phyloP scores from a whole-genome alignment of 2,797 vertebrate species.

The Cirrhinus molitorella region DNA sequence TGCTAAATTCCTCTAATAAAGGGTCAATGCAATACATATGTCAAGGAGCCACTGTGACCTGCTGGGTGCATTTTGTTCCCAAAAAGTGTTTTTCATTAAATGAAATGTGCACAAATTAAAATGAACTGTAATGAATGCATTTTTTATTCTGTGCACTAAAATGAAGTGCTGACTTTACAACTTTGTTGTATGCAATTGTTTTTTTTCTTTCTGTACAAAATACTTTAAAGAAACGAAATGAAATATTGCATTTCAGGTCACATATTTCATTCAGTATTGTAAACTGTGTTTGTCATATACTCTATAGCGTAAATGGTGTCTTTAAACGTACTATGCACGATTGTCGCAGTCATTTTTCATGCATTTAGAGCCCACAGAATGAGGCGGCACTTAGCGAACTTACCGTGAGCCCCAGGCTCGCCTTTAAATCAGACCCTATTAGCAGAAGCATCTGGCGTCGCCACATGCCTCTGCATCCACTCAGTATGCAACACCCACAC shows the following conservation, averaged over 20 bases:
- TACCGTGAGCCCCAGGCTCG: conserved; percentile 26
- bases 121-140: not conserved
- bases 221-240: not conserved
- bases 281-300: not conserved
- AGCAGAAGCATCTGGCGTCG: conserved; percentile 56
- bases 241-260: not conserved
- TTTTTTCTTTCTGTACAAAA: not conserved
- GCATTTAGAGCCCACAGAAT: not conserved
- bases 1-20: not conserved
- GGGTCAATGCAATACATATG: not conserved
- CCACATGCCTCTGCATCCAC: conserved; percentile 49
- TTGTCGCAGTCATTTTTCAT: conserved; percentile 10
- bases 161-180: not conserved
- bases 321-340: not conserved
- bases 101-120: not conserved
- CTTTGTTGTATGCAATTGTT: not conserved
- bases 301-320: not conserved
- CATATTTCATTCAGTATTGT: not conserved
- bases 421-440: conserved; percentile 63
- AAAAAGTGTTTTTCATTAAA: not conserved
- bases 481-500: conserved; percentile 51
- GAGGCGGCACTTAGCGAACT: conserved; percentile 38
- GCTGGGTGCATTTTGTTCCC: not conserved
- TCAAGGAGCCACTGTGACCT: not conserved
- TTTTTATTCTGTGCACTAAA: not conserved